phyloP scores from a whole-genome alignment of 2,113 vertebrate species.

The Phalacrocorax carbo region DNA sequence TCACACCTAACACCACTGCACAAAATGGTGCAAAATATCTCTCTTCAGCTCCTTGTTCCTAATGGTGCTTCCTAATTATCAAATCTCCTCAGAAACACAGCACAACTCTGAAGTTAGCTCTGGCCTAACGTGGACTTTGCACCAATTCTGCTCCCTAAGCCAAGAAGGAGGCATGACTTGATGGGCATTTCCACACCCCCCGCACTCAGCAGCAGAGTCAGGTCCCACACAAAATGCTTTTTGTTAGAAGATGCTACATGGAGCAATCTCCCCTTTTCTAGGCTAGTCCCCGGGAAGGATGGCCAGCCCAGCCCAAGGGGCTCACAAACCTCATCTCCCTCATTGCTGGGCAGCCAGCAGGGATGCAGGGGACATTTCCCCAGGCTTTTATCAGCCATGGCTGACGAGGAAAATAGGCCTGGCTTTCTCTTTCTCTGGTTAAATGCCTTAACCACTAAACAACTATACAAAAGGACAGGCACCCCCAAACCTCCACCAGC shows the following conservation, averaged over 20 bases:
- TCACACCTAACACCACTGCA: neutral
- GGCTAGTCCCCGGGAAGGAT: neutral
- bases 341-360: neutral
- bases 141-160: neutral
- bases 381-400: neutral
- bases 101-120: neutral
- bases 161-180: neutral
- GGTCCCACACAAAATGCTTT: neutral
- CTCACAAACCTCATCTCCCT: neutral
- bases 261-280: neutral
- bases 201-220: neutral
- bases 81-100: neutral
- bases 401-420: neutral
- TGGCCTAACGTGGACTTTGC: neutral
- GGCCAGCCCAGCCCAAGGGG: neutral
- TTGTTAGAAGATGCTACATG: neutral
- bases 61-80: neutral
- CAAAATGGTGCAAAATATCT: neutral
- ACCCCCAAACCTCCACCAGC: neutral
- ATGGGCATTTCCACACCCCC: neutral
- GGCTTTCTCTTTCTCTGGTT: neutral
- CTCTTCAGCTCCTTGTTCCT: neutral
- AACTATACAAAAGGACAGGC: neutral
- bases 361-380: neutral
- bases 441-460: neutral